Conservation (phyloP, 2,113 vertebrate genomes). For the Antigone vipio region DNA sequence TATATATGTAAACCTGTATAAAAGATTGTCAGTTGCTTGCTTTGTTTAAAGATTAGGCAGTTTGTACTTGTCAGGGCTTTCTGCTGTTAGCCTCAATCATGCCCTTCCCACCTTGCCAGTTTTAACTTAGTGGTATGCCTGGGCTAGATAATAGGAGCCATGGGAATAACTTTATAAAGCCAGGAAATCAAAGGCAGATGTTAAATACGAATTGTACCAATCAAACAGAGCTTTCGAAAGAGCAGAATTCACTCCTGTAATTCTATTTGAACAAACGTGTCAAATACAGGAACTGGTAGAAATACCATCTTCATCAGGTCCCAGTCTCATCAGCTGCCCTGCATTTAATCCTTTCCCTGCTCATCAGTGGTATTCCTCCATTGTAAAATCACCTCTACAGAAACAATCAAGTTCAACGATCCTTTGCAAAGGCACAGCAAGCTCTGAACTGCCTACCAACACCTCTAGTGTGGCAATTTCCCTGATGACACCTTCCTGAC, state of each 20-base stretch:
- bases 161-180: constrained; percentile 5
- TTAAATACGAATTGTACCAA: constrained; percentile 51
- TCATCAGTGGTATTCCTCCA: background rate
- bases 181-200: constrained; percentile 40
- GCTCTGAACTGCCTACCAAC: background rate
- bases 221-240: constrained; percentile 20
- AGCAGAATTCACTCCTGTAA: background rate
- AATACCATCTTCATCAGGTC: constrained; percentile 4
- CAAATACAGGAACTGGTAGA: background rate
- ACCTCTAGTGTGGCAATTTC: background rate
- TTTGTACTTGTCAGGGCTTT: background rate
- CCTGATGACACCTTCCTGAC: background rate
- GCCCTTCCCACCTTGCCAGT: background rate
- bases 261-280: constrained; percentile 1
- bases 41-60: constrained; percentile 1
- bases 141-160: background rate
- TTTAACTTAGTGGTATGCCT: background rate
- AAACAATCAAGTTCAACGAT: constrained; percentile 28
- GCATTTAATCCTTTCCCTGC: constrained; percentile 23
- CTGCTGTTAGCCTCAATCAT: background rate
- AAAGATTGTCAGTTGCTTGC: background rate
- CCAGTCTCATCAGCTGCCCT: constrained; percentile 5
- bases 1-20: background rate
- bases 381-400: constrained; percentile 24
- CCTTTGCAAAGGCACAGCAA: background rate